These are phyloP conservation scores for Pica pica DNA, from an alignment of 2,113 vertebrate species.

Conservation along the genomic window DNA sequence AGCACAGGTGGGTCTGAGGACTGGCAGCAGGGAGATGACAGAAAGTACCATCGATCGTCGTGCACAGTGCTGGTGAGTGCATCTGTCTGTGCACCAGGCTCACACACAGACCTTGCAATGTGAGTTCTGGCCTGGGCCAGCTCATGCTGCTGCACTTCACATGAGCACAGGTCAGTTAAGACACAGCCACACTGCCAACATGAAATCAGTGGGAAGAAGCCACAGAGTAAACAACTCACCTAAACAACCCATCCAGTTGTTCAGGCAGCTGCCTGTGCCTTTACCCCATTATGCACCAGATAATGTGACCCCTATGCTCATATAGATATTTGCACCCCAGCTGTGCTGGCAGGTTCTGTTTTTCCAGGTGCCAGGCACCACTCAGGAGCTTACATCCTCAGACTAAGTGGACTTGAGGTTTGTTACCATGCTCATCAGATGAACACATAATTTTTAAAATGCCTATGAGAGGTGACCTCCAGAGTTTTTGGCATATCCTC, in stretches of 20 bases:
- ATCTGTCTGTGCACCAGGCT: background rate
- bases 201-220: background rate
- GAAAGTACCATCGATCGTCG: background rate
- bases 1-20: background rate
- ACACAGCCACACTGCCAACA: fast-evolving
- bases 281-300: background rate
- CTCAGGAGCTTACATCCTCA: background rate
- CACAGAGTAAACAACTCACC: background rate
- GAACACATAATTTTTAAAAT: background rate
- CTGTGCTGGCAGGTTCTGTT: background rate
- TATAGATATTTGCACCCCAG: background rate
- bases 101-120: background rate
- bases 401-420: background rate
- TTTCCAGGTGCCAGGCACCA: background rate
- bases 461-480: background rate
- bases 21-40: background rate
- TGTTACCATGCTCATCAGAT: background rate
- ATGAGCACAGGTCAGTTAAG: background rate
- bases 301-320: background rate
- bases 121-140: background rate
- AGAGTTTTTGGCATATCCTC: background rate
- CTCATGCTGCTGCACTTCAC: background rate
- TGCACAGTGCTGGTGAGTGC: background rate
- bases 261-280: background rate
- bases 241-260: background rate